phyloP scores from a whole-genome alignment of 2,113 vertebrate genomes.

The Xenopus borealis region DNA sequence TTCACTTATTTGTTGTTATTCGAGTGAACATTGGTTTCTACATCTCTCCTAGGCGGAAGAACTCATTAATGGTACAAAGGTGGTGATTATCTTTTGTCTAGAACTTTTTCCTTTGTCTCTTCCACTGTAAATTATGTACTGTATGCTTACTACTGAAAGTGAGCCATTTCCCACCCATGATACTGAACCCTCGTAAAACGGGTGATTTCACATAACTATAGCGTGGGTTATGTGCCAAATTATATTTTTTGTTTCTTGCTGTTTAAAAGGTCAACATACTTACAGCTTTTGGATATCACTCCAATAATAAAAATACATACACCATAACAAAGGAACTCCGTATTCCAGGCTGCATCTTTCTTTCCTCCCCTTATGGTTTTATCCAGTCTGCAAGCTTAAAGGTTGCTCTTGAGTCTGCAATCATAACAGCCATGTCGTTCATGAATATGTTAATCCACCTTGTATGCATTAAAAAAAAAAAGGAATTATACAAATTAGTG shows the following conservation, averaged over 20 bases:
- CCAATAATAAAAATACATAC: constrained; percentile 28
- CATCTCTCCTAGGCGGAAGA: too few species aligned
- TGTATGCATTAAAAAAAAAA: constrained; percentile 51
- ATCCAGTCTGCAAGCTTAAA: constrained; percentile 49
- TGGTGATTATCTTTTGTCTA: not conserved
- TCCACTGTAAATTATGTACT: not conserved
- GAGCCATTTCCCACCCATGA: constrained; percentile 6
- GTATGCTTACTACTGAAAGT: constrained; percentile 5
- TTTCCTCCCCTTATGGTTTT: constrained; percentile 51
- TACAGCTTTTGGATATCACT: constrained; percentile 47
- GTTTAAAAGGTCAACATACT: constrained; percentile 46
- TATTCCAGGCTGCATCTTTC: constrained; percentile 51
- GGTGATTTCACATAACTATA: constrained; percentile 6
- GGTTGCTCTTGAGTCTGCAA: constrained; percentile 58
- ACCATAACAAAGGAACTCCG: constrained; percentile 48
- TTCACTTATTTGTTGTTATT: too few species aligned
- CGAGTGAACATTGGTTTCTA: too few species aligned
- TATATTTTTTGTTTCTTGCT: constrained; percentile 44
- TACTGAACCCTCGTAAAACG: not conserved
- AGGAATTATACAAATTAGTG: constrained; percentile 61
- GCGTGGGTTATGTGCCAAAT: constrained; percentile 25
- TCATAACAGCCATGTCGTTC: constrained; percentile 66
- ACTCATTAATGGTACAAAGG: not conserved
- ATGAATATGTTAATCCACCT: constrained; percentile 72
- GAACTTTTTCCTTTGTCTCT: not conserved